Base-by-base conservation (phyloP, 2,797 vertebrate genomes). In the Aphelocoma californica region DNA sequence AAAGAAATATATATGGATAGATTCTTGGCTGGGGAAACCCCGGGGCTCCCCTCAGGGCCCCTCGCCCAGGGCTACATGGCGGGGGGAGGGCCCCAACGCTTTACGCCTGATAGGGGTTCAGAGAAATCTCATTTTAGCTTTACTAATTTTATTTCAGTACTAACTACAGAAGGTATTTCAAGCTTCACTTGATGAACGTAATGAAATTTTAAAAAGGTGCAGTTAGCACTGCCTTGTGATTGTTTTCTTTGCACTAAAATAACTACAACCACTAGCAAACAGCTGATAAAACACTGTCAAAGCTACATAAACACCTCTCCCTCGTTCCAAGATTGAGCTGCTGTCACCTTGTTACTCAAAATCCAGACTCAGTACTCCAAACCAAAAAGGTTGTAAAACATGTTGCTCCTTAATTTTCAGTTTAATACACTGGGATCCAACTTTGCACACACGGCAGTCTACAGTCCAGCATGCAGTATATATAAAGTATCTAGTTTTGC, bases 381-480 rank as follows among this genome's bases (percentile, higher is more conserved):
- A 64, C 14, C 17, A 71, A 28, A 2, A 16, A 42, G 12, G 32
- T 12, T 31, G 9, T 15, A 32, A 23, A 58, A 3, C 11, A 8
- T 2, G 1, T 24, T 71, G 3, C 11, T 40, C 11, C 8, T 47
- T 34, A 53, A 74, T 24, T 53, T 69, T 42, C 9, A 29, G 5
- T 72, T 80, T 50, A 53, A 57, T 44, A 16, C 17, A 18, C 11
- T 5, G 6, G 31, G 31, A 31, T 42, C 18, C 34, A 86, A 18
- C 34, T 56, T 42, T 36, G 18, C 7, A 34, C 5, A 12, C 5
- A 7, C 1, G 1, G 0, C 0, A 20, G 45, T 26, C 61, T 66
- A 47, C 58, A 86, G 25, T 29, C 8, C 64, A 81, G 11, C 40
- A 32, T 6, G 14, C 9, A 80, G 12, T 3, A 0, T 3, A 31